Evolutionary conservation across 64 coral and sea anemone genomes (phyloP).

Genomic region (Montipora capricornis): DNA sequence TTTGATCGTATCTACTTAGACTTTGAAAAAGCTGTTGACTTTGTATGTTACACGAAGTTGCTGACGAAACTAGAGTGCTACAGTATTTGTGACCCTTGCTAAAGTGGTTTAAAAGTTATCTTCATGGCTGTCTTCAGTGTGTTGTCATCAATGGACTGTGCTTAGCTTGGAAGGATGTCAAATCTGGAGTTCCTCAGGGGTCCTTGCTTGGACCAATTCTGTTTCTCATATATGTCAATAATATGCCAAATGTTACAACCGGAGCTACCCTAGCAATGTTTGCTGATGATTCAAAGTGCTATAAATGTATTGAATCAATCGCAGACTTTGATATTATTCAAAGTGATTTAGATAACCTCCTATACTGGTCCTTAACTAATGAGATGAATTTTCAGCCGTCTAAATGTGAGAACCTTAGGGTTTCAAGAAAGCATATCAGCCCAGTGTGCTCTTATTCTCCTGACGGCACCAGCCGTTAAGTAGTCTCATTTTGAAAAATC

Average conservation of each 20-base stretch:
- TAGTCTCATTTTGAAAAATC: background rate
- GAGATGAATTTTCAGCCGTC: background rate
- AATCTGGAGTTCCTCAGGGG: background rate
- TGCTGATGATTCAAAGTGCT: conserved; percentile 3
- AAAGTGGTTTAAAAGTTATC: conserved; percentile 1
- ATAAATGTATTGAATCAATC: background rate
- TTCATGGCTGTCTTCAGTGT: background rate
- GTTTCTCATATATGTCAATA: background rate
- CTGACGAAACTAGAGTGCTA: background rate
- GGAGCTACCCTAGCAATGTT: conserved; percentile 1
- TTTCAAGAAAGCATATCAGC: background rate
- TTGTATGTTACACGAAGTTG: background rate
- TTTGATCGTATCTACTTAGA: background rate
- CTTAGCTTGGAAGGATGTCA: background rate
- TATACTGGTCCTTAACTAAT: background rate
- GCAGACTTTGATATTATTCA: background rate
- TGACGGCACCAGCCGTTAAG: background rate
- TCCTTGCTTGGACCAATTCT: too few species aligned
- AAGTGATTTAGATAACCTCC: background rate
- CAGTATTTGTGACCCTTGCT: background rate
- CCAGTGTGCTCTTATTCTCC: background rate
- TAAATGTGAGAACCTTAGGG: background rate
- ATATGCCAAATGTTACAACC: background rate
- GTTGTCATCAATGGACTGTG: conserved; percentile 4
- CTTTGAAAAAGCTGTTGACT: background rate